Evolutionary conservation across 2,113 vertebrate species (phyloP), one percentile per base, ranked within the genome.

Genomic region (Equus quagga): DNA sequence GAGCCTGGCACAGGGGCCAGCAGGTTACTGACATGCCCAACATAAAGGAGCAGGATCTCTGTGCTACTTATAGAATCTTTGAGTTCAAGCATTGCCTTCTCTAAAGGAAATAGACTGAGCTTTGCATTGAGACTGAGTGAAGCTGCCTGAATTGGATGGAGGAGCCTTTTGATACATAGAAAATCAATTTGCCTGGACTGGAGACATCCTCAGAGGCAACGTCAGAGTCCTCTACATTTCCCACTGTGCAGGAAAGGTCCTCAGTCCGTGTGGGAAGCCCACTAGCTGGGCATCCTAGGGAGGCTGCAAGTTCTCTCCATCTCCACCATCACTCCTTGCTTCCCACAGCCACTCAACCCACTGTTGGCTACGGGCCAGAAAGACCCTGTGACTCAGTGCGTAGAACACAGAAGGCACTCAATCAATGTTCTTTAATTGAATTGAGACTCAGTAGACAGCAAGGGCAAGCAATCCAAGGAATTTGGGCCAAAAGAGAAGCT

Each of bases 381-480:
- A 92, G 44, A 2, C 9, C 8, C 89, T 86, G 69, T 15, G 26
- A 93, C 46, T 6, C 41, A 86, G 72, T 83, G 26, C 24, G 58
- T 80, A 31, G 64, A 80, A 76, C 58, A 84, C 56, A 87, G 17
- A 18, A 90, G 70, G 24, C 41, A 80, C 15, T 80, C 75, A 49
- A 28, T 89, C 56, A 84, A 24, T 85, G 44, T 78, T 92, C n/a
- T 90, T 80, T 95, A 89, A 97, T 33, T 89, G 51, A 95, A 81
- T 73, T 28, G 67, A 88, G 41, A 88, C 14, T 73, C n/a, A 79
- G 9, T 17, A 93, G 89, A 95, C 88, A 83, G 64, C 12, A 6
- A 94, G 15, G 28, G 89, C 3, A 96, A 97, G 41, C 41, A 88
- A 89, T 84, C 58, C 76, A 97, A 83, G 46, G 36, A 96, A 95